Evolutionary conservation across 2,797 vertebrate genomes (phyloP).

Genomic region (Periparus ater): DNA sequence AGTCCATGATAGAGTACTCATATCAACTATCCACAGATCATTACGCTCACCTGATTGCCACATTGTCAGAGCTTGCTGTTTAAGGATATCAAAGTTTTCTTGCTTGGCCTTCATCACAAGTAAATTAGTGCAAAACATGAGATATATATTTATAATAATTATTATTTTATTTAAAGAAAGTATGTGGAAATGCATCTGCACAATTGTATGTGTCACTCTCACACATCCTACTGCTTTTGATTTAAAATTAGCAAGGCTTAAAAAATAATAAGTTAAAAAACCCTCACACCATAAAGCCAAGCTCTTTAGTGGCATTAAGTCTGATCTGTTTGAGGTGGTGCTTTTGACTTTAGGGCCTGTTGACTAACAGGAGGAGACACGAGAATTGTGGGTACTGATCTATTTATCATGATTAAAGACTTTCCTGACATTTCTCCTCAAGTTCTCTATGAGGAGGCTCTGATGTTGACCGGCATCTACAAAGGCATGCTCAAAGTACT

Average conservation of each 20-base stretch:
- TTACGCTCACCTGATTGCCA: neutral
- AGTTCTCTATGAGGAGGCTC: neutral
- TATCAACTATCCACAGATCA: neutral
- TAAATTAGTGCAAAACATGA: neutral
- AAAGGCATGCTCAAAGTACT: neutral
- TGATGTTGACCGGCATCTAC: neutral
- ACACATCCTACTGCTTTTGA: constrained; percentile 56
- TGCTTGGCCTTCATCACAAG: neutral
- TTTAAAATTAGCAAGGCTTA: constrained; percentile 41
- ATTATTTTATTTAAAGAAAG: constrained; percentile 57
- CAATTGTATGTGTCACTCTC: constrained; percentile 36
- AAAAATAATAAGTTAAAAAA: constrained; percentile 7
- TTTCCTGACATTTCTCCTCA: constrained; percentile 18
- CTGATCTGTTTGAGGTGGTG: neutral
- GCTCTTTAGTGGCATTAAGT: neutral
- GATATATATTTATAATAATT: constrained; percentile 20
- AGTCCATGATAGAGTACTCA: neutral
- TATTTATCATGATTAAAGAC: neutral
- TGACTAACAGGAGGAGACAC: neutral
- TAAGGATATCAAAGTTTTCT: neutral
- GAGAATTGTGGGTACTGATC: neutral
- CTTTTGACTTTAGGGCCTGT: neutral
- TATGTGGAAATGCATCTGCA: constrained; percentile 50
- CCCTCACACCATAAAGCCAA: neutral
- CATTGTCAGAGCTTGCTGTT: neutral